These are phyloP conservation scores for Athetis lepigone DNA, from an alignment of 2,888 invertebrate genomes.

Conservation along the genomic window DNA sequence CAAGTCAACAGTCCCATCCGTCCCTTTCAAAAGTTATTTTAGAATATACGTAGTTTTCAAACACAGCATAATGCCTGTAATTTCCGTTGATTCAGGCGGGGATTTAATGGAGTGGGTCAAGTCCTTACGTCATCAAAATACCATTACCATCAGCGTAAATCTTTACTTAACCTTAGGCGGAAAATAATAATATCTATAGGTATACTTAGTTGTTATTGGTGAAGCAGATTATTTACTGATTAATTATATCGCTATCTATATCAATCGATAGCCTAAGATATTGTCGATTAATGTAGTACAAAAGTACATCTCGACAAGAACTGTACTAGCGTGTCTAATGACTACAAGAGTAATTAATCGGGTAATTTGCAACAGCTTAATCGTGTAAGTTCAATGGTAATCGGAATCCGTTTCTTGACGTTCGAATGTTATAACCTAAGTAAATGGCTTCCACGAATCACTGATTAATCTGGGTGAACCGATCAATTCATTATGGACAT, in stretches of 20 bases:
- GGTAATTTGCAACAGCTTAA: conserved; percentile 41
- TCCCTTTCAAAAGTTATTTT: conserved; percentile 34
- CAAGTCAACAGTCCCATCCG: conserved; percentile 42
- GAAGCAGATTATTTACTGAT: conserved; percentile 12
- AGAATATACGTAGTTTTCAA: conserved; percentile 26
- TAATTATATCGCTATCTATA: conserved; percentile 15
- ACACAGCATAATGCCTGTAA: conserved; percentile 20
- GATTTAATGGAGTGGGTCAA: conserved; percentile 14
- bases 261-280: not conserved
- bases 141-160: not conserved
- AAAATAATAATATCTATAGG: not conserved
- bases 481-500: conserved; percentile 20
- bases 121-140: conserved; percentile 8
- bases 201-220: not conserved
- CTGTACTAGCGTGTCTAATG: conserved; percentile 44
- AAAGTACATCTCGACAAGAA: conserved; percentile 27
- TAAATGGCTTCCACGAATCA: not conserved
- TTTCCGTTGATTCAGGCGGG: conserved; percentile 41
- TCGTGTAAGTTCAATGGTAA: conserved; percentile 46
- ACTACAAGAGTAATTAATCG: conserved; percentile 41
- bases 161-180: not conserved
- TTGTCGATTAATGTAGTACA: conserved; percentile 2
- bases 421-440: conserved; percentile 33
- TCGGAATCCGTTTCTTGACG: conserved; percentile 35
- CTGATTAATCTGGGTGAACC: conserved; percentile 6